Conservation (phyloP, 2,113 vertebrate species). For the Pygoscelis antarcticus region DNA sequence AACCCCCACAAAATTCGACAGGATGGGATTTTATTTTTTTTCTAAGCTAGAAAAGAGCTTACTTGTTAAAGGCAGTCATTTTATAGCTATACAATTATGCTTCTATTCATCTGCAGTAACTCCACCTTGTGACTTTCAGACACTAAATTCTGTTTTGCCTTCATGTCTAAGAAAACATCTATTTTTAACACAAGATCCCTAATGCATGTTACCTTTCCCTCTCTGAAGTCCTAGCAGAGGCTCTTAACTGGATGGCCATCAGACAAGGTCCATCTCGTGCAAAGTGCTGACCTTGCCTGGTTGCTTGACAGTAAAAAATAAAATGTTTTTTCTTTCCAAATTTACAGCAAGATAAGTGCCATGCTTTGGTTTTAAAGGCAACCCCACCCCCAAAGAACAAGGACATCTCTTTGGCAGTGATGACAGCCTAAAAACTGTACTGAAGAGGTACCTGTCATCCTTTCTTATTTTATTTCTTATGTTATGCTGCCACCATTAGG, state of each 20-base stretch:
- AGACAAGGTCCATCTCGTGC: not conserved
- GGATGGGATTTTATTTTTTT: not conserved
- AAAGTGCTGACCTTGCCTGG: not conserved
- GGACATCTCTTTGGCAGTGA: not conserved
- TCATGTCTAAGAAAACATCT: not conserved
- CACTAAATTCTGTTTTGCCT: not conserved
- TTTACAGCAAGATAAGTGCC: not conserved
- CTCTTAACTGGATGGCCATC: not conserved
- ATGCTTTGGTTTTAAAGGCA: not conserved
- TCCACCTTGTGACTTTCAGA: not conserved
- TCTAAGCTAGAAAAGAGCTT: not conserved
- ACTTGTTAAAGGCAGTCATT: not conserved
- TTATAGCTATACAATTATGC: not conserved
- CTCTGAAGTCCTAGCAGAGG: not conserved
- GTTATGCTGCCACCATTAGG: slow-evolving; percentile 75
- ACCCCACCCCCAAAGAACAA: not conserved
- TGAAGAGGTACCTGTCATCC: not conserved
- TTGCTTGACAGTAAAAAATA: not conserved
- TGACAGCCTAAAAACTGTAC: slow-evolving; percentile 22
- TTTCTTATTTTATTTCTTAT: slow-evolving; percentile 20
- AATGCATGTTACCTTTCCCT: not conserved
- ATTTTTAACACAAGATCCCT: not conserved
- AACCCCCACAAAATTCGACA: not conserved
- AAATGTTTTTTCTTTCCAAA: not conserved
- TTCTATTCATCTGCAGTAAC: not conserved